Percentiles rank a stretch among this genome's conserved stretches.
Conservation (phyloP, 1,140 invertebrate species). For the Drosophila azteca region DNA sequence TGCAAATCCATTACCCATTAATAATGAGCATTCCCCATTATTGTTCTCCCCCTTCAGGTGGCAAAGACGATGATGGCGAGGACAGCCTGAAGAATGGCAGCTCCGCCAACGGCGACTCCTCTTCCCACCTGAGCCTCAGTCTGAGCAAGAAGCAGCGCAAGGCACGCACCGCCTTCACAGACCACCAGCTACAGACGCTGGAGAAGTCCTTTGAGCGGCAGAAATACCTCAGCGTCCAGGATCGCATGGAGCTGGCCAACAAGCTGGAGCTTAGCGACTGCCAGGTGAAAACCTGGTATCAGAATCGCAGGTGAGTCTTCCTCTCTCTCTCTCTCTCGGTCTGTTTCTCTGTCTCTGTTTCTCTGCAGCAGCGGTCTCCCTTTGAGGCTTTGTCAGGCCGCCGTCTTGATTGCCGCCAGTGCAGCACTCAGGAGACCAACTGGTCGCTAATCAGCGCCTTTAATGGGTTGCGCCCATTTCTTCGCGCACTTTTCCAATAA, state of each 20-base stretch:
- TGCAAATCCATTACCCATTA: no score
- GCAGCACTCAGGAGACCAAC: background rate
- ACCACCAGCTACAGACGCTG: slow-evolving; percentile 97
- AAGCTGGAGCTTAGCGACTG: slow-evolving; percentile 98
- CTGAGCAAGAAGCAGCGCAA: slow-evolving; percentile 97
- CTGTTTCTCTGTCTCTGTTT: slow-evolving; percentile 84
- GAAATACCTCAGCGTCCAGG: slow-evolving; percentile 99
- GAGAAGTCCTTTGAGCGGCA: slow-evolving; percentile 99
- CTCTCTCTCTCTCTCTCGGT: no score
- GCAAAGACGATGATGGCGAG: slow-evolving; percentile 81
- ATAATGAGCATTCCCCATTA: background rate
- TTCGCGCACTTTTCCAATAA: slow-evolving; percentile 79
- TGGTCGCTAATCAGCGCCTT: slow-evolving; percentile 68
- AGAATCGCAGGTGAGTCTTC: slow-evolving; percentile 90
- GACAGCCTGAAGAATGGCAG: slow-evolving; percentile 76
- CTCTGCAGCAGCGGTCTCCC: no score
- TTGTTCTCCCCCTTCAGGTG: slow-evolving; percentile 44
- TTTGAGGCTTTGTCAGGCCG: background rate
- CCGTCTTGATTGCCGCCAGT: no score
- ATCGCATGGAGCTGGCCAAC: slow-evolving; percentile 98
- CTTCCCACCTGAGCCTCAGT: slow-evolving; percentile 84
- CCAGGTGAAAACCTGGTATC: slow-evolving; percentile 99
- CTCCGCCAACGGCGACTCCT: slow-evolving; percentile 64
- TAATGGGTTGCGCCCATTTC: slow-evolving; percentile 73
- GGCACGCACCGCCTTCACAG: slow-evolving; percentile 98